A percentile compares a stretch with the other conserved stretches of the same genome.
These are phyloP conservation scores for Brachypterus glaber DNA, from an alignment of 2,888 invertebrate genomes.

Conservation along the genomic window DNA sequence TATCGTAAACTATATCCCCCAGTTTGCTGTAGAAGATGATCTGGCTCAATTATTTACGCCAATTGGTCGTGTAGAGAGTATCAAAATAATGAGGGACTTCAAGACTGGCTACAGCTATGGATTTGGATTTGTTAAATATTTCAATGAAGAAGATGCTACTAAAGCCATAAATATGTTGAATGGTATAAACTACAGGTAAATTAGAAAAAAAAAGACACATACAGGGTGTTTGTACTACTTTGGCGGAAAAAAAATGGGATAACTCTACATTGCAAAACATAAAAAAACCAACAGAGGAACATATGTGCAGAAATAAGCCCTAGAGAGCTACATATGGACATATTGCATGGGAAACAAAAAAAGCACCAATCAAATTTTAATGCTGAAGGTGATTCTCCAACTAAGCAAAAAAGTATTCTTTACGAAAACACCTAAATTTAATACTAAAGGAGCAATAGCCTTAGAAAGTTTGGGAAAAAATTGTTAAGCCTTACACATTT, in stretches of 20 bases:
- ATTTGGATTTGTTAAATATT: conserved; percentile 91
- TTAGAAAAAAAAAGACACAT: not conserved
- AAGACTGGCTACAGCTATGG: conserved; percentile 94
- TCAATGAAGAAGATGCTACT: conserved; percentile 73
- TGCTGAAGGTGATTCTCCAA: no score
- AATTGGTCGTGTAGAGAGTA: conserved; percentile 81
- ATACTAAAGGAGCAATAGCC: no score
- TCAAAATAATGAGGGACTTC: conserved; percentile 81
- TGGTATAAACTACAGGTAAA: conserved; percentile 46
- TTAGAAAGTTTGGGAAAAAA: no score
- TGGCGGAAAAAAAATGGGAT: no score
- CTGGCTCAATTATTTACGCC: conserved; percentile 80
- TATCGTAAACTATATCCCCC: conserved; percentile 92
- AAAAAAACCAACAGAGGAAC: no score
- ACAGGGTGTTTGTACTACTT: not conserved
- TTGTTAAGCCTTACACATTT: no score
- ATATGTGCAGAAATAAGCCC: no score
- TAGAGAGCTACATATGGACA: not conserved
- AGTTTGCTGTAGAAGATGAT: conserved; percentile 86
- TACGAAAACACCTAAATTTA: no score
- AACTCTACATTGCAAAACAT: not conserved
- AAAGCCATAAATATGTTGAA: conserved; percentile 81
- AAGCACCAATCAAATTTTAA: no score
- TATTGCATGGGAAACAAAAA: no score
- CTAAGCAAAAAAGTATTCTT: no score